Conservation (phyloP, 2,888 invertebrate species). For the Lasioglossum malachurum region DNA sequence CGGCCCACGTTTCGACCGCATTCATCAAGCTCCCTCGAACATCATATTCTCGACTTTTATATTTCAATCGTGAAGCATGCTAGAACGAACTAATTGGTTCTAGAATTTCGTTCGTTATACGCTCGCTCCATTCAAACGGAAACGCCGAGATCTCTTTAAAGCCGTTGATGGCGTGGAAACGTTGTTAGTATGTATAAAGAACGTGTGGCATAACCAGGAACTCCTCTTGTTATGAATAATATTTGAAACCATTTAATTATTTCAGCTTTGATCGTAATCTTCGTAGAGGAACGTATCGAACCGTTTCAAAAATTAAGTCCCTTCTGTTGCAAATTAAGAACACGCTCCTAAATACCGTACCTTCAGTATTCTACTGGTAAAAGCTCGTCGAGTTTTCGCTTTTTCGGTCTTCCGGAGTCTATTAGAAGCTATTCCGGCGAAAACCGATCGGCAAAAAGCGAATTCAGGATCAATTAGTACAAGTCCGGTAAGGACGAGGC, state of each 20-base stretch:
- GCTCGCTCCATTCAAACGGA: neutral
- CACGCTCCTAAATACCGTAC: too few species aligned
- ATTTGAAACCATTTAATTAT: too few species aligned
- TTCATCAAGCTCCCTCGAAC: neutral
- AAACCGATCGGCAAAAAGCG: neutral
- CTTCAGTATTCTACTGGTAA: too few species aligned
- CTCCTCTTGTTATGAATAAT: too few species aligned
- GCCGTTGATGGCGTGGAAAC: neutral
- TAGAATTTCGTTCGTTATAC: neutral
- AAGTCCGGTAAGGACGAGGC: neutral
- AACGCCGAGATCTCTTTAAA: neutral
- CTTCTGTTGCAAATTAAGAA: too few species aligned
- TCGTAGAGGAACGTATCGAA: too few species aligned
- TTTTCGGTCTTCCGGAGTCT: neutral
- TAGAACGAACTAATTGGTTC: neutral
- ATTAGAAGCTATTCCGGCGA: neutral
- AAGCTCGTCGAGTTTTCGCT: too few species aligned
- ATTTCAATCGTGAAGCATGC: neutral
- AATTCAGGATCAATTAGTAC: neutral
- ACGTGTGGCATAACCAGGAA: too few species aligned
- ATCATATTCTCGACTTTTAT: conserved; percentile 1
- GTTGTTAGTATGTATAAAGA: neutral
- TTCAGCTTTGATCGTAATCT: too few species aligned
- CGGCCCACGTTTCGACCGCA: neutral
- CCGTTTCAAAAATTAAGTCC: too few species aligned